A percentile compares a stretch with the other conserved stretches of the same genome.
phyloP scores from a whole-genome alignment of 2,113 vertebrate genomes.

The Rhinopithecus roxellana region DNA sequence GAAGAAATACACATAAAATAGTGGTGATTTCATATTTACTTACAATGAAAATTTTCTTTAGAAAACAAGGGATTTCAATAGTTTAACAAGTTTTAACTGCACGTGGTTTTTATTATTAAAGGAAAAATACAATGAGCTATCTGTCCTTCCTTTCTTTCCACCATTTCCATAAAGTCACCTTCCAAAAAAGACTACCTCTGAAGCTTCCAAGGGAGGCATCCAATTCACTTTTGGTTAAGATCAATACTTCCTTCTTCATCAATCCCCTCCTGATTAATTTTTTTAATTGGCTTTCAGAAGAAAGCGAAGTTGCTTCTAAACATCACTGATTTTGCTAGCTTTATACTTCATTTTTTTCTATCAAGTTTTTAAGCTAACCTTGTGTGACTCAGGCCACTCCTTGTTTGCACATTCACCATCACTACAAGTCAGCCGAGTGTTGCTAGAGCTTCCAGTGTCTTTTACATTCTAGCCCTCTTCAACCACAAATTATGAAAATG shows the following conservation, averaged over 20 bases:
- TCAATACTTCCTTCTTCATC: no score
- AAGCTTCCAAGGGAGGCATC: neutral
- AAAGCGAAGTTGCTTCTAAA: neutral
- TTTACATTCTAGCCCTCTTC: neutral
- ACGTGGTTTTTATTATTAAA: neutral
- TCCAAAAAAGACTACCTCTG: neutral
- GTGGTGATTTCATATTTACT: neutral
- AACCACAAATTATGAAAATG: neutral
- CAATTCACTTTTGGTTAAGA: fast-evolving
- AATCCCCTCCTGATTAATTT: fast-evolving
- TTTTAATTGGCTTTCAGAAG: neutral
- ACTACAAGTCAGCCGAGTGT: fast-evolving
- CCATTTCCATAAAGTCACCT: no score
- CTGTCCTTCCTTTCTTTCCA: neutral
- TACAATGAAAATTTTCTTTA: neutral
- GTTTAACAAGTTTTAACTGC: neutral
- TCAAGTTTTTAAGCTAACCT: neutral
- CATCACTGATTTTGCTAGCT: neutral
- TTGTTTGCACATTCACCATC: neutral
- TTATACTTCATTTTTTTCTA: neutral
- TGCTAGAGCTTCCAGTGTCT: neutral
- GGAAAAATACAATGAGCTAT: fast-evolving
- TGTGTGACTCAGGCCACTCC: neutral
- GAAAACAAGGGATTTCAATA: neutral
- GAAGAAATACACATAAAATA: neutral